Base-by-base conservation (phyloP, 2,888 invertebrate species). In the Lepidocyrtinus sp. region DNA sequence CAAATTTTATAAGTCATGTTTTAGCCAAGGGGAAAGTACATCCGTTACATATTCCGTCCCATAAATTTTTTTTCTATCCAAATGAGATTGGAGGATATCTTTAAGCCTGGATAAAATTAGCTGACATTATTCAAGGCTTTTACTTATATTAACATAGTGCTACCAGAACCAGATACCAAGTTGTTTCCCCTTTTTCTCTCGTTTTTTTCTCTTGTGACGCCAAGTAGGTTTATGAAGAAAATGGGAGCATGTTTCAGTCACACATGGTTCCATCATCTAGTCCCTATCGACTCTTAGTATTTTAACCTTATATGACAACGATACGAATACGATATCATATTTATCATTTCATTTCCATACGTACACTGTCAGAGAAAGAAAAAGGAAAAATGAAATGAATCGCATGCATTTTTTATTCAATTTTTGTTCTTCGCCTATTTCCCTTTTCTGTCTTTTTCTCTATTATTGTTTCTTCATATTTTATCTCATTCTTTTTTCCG, bases 341-440 rank as follows among this genome's bases (percentile, higher is more conserved):
- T 79, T 79, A 79, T 79, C 72, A 73, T 78, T 78, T 78, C 78
- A 78, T 72, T 73, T 78, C 73, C 78, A 78, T 78, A 78, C 61
- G 78, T 73, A 72, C 73, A 63, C 72, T 79, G 73, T 79, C 79
- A 74, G 69, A 74, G 22, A 24, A 61, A 46, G 36, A 55, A 76
- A 50, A 25, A 12, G 26, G 63, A 45, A 24, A 55, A 64, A 55
- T 22, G 27, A 67, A 59, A 59, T 59, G 59, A 59, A 59, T 70
- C 70, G 59, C 27, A 70, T 70, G 55, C 27, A 59, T 70, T 70
- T 70, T 50, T 69, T 50, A 19, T 50, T 69, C 68, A 55, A 55
- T 55, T 55, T 55, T 55, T n/a, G n/a, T 55, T 55, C 55, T 55
- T 55, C 55, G 17, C 55, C 17, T 55, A 55, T 55, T 55, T 55